Conservation (phyloP, 2,888 invertebrate genomes). For the Cephonodes hylas region DNA sequence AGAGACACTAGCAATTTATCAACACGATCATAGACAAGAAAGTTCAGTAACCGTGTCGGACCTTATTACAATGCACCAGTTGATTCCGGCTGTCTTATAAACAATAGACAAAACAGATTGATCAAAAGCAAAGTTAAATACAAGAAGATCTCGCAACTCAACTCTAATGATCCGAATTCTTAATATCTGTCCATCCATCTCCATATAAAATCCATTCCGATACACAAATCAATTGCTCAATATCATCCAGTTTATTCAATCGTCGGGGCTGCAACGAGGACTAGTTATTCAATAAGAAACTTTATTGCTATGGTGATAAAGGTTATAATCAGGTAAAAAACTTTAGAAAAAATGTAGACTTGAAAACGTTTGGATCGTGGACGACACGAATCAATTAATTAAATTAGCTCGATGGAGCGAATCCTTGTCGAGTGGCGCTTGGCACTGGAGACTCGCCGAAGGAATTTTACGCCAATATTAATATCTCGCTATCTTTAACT, state of each 20-base stretch:
- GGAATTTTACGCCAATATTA: slow-evolving; percentile 1
- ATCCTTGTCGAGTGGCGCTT: slow-evolving; percentile 20
- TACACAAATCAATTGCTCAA: slow-evolving; percentile 46
- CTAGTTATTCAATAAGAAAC: slow-evolving; percentile 24
- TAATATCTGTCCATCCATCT: slow-evolving; percentile 35
- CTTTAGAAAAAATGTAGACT: slow-evolving; percentile 24
- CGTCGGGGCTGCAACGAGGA: not conserved
- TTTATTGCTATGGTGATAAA: slow-evolving; percentile 20
- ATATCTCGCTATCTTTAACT: not conserved
- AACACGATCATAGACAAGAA: not conserved
- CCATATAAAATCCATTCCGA: slow-evolving; percentile 47
- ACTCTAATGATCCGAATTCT: slow-evolving; percentile 22
- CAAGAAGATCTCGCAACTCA: slow-evolving; percentile 11
- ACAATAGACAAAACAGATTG: not conserved
- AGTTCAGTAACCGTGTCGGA: not conserved
- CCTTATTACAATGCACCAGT: not conserved
- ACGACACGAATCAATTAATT: slow-evolving; percentile 59
- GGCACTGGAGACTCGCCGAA: not conserved
- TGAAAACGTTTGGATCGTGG: slow-evolving; percentile 33
- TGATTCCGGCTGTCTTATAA: not conserved
- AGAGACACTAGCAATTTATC: not conserved
- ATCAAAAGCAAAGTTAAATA: slow-evolving; percentile 5
- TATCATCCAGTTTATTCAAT: slow-evolving; percentile 23
- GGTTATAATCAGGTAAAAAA: slow-evolving; percentile 15
- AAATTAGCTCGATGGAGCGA: slow-evolving; percentile 55